Evolutionary conservation across 2,113 vertebrate species (phyloP).

Genomic region (Percina caprodes): DNA sequence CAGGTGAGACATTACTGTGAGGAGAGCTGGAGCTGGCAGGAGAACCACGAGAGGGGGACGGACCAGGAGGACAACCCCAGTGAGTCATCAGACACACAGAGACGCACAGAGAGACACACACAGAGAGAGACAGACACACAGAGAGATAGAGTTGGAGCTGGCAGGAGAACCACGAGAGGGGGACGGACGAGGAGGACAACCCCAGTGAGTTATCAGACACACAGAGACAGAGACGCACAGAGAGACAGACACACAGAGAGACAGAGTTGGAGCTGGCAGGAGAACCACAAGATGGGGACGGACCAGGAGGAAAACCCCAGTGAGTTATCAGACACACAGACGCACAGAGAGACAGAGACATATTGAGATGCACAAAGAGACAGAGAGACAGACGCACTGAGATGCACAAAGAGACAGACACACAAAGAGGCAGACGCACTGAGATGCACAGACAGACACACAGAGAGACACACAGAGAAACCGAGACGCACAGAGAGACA

Average conservation of each 20-base stretch:
- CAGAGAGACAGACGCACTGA: too few species aligned
- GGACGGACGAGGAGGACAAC: conserved; percentile 95
- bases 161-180: conserved; percentile 96
- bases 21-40: conserved; percentile 98
- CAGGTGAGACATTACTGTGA: conserved; percentile 98
- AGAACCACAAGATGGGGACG: conserved; percentile 92
- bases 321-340: conserved; percentile 73
- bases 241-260: too few species aligned
- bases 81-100: conserved; percentile 74
- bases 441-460: too few species aligned
- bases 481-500: too few species aligned
- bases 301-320: conserved; percentile 98
- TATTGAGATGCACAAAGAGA: too few species aligned
- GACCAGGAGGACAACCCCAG: conserved; percentile 98
- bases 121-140: too few species aligned
- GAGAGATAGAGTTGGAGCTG: conserved; percentile 92
- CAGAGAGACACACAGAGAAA: too few species aligned
- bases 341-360: too few species aligned
- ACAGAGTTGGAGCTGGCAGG: conserved; percentile 97
- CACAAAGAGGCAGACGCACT: too few species aligned
- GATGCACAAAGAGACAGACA: too few species aligned
- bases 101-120: neutral
- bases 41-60: conserved; percentile 92
- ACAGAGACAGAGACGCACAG: too few species aligned
- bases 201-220: conserved; percentile 87